Base-by-base conservation (phyloP, 2,113 vertebrate species). In the Equus quagga region DNA sequence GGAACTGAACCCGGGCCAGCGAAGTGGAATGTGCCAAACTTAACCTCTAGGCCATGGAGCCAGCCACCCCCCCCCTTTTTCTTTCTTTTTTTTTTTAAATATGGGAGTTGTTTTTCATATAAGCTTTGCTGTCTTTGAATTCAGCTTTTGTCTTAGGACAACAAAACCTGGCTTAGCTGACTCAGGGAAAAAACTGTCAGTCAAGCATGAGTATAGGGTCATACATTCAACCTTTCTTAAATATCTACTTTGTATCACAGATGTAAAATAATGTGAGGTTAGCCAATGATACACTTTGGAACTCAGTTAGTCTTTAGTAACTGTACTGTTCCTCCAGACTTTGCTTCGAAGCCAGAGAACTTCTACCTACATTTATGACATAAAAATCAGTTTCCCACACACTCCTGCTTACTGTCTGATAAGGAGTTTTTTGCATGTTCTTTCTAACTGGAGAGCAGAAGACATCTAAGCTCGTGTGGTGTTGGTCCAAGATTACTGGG, bases 391-490 rank as follows among this genome's bases (percentile, higher is more conserved):
- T 91, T 91, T 97, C 28, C 86, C 51, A 18, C 65, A 95, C 70
- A 93, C 96, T 98, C 78, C 49, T 82, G 78, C 24, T 80, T 96
- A 1, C 70, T 28, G 67, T 91, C 51, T 70, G 58, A 65, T 95
- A 75, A 78, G 41, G 56, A 96, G 51, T 82, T 88, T 96, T 95
- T 81, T 96, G 86, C 75, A 65, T 98, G 70, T 94, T 91, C 62
- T 98, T 98, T 98, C 90, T 96, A 94, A 92, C 69, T 79, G 36
- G 62, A 26, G 75, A 17, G 28, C 96, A 86, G 79, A 96, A 31
- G 75, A 44, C 9, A 33, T 95, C 64, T 80, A 21, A 97, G 95
- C 91, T 95, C 95, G 62, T 76, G 31, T 83, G 51, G 8, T 54
- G 4, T 93, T 97, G 67, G 51, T 69, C 46, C 46, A 23, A 10